phyloP scores from a whole-genome alignment of 2,113 vertebrate genomes.

The Pimephales promelas region DNA sequence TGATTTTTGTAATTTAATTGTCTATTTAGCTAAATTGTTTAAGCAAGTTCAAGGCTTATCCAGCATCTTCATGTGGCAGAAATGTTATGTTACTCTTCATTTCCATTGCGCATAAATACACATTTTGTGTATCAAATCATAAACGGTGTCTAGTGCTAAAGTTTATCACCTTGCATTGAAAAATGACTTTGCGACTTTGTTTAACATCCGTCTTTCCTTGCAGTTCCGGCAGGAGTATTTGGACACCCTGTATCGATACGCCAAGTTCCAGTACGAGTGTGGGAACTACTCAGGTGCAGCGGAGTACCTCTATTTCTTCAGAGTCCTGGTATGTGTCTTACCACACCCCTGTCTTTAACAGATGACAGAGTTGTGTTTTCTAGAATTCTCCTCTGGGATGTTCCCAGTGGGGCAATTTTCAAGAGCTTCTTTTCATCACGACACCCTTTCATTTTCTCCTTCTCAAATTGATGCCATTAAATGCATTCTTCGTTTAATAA shows the following conservation, averaged over 20 bases:
- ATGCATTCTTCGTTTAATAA: neutral
- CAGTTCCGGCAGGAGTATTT: slow-evolving; percentile 98
- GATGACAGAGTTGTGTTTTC: slow-evolving; percentile 15
- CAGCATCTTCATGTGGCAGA: neutral
- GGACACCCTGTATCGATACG: slow-evolving; percentile 95
- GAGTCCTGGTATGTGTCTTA: slow-evolving; percentile 89
- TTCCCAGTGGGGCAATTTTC: slow-evolving; percentile 13
- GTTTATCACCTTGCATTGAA: neutral
- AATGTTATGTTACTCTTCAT: neutral
- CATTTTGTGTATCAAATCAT: neutral
- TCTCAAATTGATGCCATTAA: slow-evolving; percentile 38
- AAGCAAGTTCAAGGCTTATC: neutral
- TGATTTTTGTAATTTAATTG: too few species aligned
- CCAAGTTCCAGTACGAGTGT: slow-evolving; percentile 98
- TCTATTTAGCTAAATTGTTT: neutral
- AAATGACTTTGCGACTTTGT: neutral
- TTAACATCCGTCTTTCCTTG: slow-evolving; percentile 17
- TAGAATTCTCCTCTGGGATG: neutral
- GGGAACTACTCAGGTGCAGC: slow-evolving; percentile 98
- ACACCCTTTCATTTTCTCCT: slow-evolving; percentile 35
- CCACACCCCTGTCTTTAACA: neutral
- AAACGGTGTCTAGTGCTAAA: neutral
- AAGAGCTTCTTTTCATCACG: neutral
- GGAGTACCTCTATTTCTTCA: slow-evolving; percentile 97
- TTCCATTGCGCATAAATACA: neutral